phyloP scores from a whole-genome alignment of 64 coral and sea anemone genomes.

The Montipora foliosa region DNA sequence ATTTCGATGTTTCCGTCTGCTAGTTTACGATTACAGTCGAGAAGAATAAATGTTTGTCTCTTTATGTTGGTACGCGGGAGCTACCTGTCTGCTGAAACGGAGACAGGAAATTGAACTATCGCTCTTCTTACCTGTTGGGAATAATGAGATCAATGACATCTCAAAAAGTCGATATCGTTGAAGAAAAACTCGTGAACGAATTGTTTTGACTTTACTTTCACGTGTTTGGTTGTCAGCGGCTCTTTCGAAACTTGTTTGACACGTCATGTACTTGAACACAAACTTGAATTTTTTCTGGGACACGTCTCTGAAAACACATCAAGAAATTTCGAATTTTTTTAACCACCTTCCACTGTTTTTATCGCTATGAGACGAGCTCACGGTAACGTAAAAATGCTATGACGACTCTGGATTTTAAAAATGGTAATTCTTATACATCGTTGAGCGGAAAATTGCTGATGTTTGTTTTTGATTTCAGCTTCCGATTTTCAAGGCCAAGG shows the following conservation, averaged over 20 bases:
- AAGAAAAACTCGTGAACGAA: neutral
- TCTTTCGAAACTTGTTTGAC: neutral
- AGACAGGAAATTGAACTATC: too few relatives aligned
- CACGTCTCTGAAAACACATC: conserved; percentile 45
- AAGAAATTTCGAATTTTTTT: neutral
- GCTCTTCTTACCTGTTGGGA: conserved; percentile 1
- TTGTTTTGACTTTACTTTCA: neutral
- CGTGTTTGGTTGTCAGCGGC: neutral
- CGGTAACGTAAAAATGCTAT: conserved; percentile 14
- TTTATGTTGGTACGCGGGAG: too few relatives aligned
- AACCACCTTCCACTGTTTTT: neutral
- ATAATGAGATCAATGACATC: conserved; percentile 10
- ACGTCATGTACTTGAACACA: too few relatives aligned
- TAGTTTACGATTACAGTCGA: too few relatives aligned
- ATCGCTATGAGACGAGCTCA: conserved; percentile 87
- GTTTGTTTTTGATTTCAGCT: conserved; percentile 50
- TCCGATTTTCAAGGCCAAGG: conserved; percentile 60
- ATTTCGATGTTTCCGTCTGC: too few relatives aligned
- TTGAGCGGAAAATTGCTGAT: neutral
- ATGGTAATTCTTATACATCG: neutral
- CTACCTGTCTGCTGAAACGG: too few relatives aligned
- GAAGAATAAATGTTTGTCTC: too few relatives aligned
- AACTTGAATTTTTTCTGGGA: neutral
- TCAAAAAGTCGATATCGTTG: neutral
- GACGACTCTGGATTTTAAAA: neutral